Conservation (phyloP, 2,888 invertebrate species). For the Glyphotaelius pellucidus region DNA sequence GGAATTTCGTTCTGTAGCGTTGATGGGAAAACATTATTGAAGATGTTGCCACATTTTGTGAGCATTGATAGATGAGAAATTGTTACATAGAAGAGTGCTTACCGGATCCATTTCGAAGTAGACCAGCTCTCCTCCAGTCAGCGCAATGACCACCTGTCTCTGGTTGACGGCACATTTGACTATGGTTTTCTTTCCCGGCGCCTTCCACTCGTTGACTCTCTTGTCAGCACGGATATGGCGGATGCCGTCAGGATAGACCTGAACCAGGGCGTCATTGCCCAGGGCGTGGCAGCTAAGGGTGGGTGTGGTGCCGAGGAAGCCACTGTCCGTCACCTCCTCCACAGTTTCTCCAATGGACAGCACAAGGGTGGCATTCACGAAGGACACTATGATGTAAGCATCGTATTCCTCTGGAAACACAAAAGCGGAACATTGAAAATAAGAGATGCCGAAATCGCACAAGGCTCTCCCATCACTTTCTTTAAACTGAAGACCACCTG, state of each 20-base stretch:
- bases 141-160: slow-evolving; percentile 97
- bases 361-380: slow-evolving; percentile 97
- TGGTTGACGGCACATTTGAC: slow-evolving; percentile 99
- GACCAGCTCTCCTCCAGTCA: slow-evolving; percentile 97
- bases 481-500: not conserved
- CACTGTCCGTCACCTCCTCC: slow-evolving; percentile 99
- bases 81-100: not conserved
- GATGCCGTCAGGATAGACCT: slow-evolving; percentile 99
- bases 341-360: slow-evolving; percentile 99
- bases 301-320: slow-evolving; percentile 98
- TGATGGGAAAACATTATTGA: slow-evolving; percentile 6
- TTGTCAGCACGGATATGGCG: slow-evolving; percentile 98
- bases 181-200: slow-evolving; percentile 97
- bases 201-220: slow-evolving; percentile 99
- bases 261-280: slow-evolving; percentile 98
- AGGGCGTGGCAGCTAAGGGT: slow-evolving; percentile 98
- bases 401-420: slow-evolving; percentile 96
- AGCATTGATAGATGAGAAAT: not conserved
- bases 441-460: not conserved
- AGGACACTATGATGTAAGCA: slow-evolving; percentile 99
- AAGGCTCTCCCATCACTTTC: not conserved
- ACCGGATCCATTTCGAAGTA: slow-evolving; percentile 98
- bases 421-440: slow-evolving; percentile 70
- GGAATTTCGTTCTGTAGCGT: not conserved
- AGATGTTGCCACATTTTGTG: slow-evolving; percentile 20